Evolutionary conservation across 2,888 invertebrate genomes (phyloP), one percentile per base, ranked within the genome.

Genomic region (Lithophane leautieri): DNA sequence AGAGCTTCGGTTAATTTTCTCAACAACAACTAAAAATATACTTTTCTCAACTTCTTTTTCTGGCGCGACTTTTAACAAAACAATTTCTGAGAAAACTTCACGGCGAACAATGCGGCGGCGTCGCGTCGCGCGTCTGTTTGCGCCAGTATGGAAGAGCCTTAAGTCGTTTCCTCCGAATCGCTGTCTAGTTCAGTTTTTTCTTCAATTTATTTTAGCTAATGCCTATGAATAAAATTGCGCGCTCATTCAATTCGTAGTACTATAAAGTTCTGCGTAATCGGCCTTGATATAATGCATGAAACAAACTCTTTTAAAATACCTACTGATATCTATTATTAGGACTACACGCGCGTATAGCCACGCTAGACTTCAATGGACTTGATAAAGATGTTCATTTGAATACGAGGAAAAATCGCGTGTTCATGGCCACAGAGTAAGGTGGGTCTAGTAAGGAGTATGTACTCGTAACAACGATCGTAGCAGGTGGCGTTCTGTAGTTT

Each of bases 201-300:
- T 47, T 54, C 4, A 56, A 11, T 40, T 77, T 70, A 54, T 40
- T 42, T 70, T 11, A 6, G 25, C 7, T 28, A 28, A 61, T 44
- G 19, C 25, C n/a, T 52, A 62, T 79, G 28, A 78, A 79, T 50
- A 75, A 66, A 61, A 61, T 22, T 44, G 12, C 19, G 19, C n/a
- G 14, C 2, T 25, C 22, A 60, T 67, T 44, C 25, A 70, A 25
- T 72, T 77, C 61, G 58, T 78, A 70, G 73, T 82, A 82, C 82
- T 73, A 73, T 58, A 44, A 42, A 77, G 52, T 62, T 78, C n/a
- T 60, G 54, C 22, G 73, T 58, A 60, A 47, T 67, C 66, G 70
- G 42, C 67, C 73, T 81, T 70, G 78, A 42, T 47, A 52, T 70
- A 67, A 78, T 73, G 73, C 67, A 81, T 60, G 78, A 78, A 73